Base-by-base conservation (phyloP, 2,797 vertebrate species). In the Erpetoichthys calabaricus region DNA sequence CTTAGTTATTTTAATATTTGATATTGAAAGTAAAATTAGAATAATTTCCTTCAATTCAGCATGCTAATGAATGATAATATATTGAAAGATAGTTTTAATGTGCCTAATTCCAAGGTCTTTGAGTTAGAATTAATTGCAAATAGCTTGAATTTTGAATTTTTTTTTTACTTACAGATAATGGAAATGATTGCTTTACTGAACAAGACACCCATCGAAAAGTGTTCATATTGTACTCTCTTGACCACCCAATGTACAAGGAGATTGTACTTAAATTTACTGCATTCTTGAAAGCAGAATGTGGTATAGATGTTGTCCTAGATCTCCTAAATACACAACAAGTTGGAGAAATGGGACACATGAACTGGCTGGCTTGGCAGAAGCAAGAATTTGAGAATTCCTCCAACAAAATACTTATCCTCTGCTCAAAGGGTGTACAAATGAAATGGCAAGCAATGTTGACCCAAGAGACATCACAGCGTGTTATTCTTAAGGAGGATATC, bases 381-480 rank as follows among this genome's bases (percentile, higher is more conserved):
- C 83, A 79, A 10, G 83, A 89, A 57, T 81, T 94, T 59, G 80
- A 79, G 8, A n/a, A 49, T n/a, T 74, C 80, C 0, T 75, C 80
- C 0, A 90, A 90, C 10, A 98, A 96, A 60, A 87, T 98, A 58
- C 76, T 99, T 59, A 67, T 98, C 56, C 76, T 99, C 43, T 99
- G 94, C 53, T 99, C 96, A 0, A 79, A 64, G 1, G 95, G 96
- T 1, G 86, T 93, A 8, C 89, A 80, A 58, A 90, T 90, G 42
- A 99, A 98, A 50, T 99, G 96, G 94, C 82, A 81, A 42, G 90
- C 95, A 47, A 86, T 95, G 78, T 89, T 92, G 0, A 87, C 89
- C 3, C 73, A 79, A 6, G 71, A 67, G 3, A 42, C 62, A 0
- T 25, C 25, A 25, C 25, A 25, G 25, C 69, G 53, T 0, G 64